A percentile compares a stretch with the other conserved stretches of the same genome.
Evolutionary conservation across 2,113 vertebrate genomes (phyloP).

Genomic region (Chaenogobius annularis): DNA sequence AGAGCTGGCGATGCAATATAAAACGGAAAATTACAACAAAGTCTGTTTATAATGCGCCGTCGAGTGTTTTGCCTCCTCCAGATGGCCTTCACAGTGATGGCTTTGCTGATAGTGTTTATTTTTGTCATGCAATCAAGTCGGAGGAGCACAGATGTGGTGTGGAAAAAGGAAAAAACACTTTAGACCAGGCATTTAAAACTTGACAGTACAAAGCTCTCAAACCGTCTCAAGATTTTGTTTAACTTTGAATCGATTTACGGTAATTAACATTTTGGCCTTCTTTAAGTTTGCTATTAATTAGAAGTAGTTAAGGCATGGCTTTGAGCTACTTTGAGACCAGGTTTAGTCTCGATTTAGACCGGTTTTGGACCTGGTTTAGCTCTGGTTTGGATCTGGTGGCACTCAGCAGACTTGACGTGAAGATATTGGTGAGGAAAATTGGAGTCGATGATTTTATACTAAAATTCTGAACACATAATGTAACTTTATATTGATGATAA

Average conservation of each 20-base stretch:
- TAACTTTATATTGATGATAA: too few species aligned
- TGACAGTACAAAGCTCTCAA: background rate
- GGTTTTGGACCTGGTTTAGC: background rate
- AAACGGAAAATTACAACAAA: background rate
- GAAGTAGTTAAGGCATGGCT: too few species aligned
- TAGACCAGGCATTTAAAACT: background rate
- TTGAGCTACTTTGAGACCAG: too few species aligned
- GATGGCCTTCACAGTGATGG: conserved; percentile 1
- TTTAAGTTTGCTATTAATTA: too few species aligned
- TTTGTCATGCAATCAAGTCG: background rate
- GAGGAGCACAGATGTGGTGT: background rate
- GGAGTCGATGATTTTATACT: too few species aligned
- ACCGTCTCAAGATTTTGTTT: too few species aligned
- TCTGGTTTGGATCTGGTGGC: background rate
- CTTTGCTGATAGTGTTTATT: conserved; percentile 4
- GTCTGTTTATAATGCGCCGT: background rate
- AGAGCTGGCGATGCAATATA: conserved; percentile 38
- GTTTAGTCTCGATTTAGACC: too few species aligned
- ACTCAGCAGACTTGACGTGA: too few species aligned
- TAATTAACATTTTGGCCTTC: too few species aligned
- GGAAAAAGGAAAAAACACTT: background rate
- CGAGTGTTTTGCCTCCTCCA: background rate
- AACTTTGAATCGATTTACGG: too few species aligned
- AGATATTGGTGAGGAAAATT: too few species aligned
- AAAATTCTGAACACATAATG: too few species aligned